Evolutionary conservation across 2,797 vertebrate genomes (phyloP).

Genomic region (Micromesistius poutassou): DNA sequence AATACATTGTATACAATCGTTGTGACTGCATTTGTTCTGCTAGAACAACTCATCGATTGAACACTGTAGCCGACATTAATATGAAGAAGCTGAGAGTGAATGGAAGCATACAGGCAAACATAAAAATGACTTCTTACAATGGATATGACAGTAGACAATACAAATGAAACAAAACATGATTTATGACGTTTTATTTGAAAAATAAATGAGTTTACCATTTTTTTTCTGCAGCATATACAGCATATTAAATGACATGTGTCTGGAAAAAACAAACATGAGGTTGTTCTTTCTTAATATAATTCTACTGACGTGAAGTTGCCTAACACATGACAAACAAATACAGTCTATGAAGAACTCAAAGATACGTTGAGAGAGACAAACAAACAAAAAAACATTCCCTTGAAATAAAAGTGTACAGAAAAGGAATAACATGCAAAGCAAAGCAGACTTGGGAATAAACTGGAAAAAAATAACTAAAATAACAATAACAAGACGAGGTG

Average conservation of each 20-base stretch:
- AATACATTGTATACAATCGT: slow-evolving; percentile 3
- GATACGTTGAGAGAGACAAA: slow-evolving; percentile 41
- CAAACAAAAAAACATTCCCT: slow-evolving; percentile 27
- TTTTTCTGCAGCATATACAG: slow-evolving; percentile 44
- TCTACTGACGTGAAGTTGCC: not conserved
- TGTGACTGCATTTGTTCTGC: slow-evolving; percentile 22
- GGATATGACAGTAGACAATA: slow-evolving; percentile 55
- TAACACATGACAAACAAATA: not conserved
- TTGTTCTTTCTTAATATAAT: slow-evolving; percentile 16
- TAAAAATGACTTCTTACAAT: slow-evolving; percentile 50
- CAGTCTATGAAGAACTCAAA: not conserved
- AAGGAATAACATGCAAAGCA: slow-evolving; percentile 59
- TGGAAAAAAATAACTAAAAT: slow-evolving; percentile 15
- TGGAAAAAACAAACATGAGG: slow-evolving; percentile 27
- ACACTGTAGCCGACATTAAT: not conserved
- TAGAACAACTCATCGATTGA: slow-evolving; percentile 14
- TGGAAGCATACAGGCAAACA: slow-evolving; percentile 41
- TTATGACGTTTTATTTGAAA: slow-evolving; percentile 74
- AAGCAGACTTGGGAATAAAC: slow-evolving; percentile 35
- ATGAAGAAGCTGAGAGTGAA: slow-evolving; percentile 1
- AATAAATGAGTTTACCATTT: slow-evolving; percentile 52
- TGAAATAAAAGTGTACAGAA: slow-evolving; percentile 36
- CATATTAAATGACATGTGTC: slow-evolving; percentile 30
- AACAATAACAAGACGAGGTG: slow-evolving; percentile 16
- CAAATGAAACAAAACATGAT: slow-evolving; percentile 64